Evolutionary conservation across 2,797 vertebrate species (phyloP).

Genomic region (Parauchenoglanis punctatus): DNA sequence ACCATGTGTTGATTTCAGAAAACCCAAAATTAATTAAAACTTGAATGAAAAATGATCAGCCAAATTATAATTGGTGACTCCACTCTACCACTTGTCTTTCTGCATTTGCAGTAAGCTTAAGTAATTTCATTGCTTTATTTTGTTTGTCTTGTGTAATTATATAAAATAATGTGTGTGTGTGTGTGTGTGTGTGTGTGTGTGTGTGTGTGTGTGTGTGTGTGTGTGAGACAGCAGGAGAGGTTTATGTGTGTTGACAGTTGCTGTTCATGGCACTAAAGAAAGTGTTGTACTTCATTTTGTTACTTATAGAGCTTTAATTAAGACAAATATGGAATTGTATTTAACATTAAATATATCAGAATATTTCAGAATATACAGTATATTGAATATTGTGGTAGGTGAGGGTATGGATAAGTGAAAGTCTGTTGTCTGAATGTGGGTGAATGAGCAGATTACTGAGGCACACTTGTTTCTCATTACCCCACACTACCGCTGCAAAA

Average conservation of each 20-base stretch:
- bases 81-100: background rate
- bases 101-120: background rate
- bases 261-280: background rate
- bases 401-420: no score
- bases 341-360: background rate
- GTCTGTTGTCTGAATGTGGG: background rate
- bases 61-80: background rate
- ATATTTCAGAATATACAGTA: background rate
- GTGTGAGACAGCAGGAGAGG: background rate
- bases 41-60: background rate
- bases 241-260: background rate
- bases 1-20: no score
- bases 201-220: background rate
- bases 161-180: background rate
- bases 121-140: background rate
- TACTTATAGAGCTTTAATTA: background rate
- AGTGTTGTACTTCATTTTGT: background rate
- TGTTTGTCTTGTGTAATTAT: background rate
- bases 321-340: background rate
- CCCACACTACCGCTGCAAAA: no score
- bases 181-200: background rate
- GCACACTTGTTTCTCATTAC: background rate
- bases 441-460: background rate
- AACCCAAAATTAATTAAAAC: no score
- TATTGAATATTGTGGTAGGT: background rate